Evolutionary conservation across 2,113 vertebrate genomes (phyloP).

Genomic region (Tautogolabrus adspersus): DNA sequence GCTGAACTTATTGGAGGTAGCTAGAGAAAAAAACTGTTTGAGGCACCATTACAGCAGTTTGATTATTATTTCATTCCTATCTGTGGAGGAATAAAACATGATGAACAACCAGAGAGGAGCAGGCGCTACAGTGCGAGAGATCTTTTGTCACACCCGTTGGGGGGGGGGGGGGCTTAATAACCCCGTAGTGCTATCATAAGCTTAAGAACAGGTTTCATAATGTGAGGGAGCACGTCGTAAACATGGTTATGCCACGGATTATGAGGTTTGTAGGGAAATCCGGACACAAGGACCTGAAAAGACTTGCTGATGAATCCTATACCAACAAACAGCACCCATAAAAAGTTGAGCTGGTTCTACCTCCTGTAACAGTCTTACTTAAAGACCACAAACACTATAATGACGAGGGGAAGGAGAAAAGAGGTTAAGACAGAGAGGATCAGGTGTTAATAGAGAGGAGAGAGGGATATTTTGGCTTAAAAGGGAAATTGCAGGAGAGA

Average conservation of each 20-base stretch:
- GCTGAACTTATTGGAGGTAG: conserved; percentile 76
- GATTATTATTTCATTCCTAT: conserved; percentile 83
- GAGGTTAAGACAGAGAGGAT: background rate
- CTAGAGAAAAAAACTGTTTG: conserved; percentile 58
- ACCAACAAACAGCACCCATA: conserved; percentile 5
- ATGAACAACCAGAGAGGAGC: conserved; percentile 71
- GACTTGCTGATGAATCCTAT: conserved; percentile 10
- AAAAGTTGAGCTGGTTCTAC: background rate
- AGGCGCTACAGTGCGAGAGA: conserved; percentile 34
- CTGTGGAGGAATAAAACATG: conserved; percentile 80
- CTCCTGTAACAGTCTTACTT: background rate
- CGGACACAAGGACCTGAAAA: conserved; percentile 32
- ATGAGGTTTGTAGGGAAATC: conserved; percentile 50
- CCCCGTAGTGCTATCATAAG: conserved; percentile 42
- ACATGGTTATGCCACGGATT: conserved; percentile 28
- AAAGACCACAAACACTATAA: conserved; percentile 1
- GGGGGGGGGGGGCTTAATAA: conserved; percentile 66
- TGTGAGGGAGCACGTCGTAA: conserved; percentile 35
- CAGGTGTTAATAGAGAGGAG: background rate
- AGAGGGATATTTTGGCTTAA: background rate
- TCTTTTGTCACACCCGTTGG: conserved; percentile 43
- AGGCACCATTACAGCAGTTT: conserved; percentile 72
- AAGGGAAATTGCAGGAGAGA: background rate
- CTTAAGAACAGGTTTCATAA: conserved; percentile 56
- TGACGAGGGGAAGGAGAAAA: background rate